Conservation (phyloP, 2,797 vertebrate genomes). For the Propithecus perrieri region DNA sequence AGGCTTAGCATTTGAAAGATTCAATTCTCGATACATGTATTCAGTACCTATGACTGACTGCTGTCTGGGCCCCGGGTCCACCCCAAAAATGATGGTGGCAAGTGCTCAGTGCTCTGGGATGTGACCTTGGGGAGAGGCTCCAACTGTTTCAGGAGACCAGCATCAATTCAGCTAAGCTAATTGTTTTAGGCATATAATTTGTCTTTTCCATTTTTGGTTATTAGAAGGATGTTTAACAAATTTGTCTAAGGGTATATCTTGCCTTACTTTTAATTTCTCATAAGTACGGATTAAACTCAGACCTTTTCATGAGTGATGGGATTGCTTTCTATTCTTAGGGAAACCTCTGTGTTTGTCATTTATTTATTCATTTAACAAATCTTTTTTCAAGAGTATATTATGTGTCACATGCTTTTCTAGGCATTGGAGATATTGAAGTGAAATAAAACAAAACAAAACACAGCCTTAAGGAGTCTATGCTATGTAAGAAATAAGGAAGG, state of each 20-base stretch:
- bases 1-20: not conserved
- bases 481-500: not conserved
- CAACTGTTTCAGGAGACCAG: not conserved
- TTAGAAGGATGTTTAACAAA: not conserved
- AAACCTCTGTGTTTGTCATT: not conserved
- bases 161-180: not conserved
- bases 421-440: not conserved
- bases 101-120: not conserved
- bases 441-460: not conserved
- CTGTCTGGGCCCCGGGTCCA: not conserved
- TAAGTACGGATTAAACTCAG: not conserved
- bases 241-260: not conserved
- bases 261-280: slow-evolving; percentile 11
- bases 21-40: not conserved
- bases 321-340: not conserved
- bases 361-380: slow-evolving; percentile 39
- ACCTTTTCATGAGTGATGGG: not conserved
- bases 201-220: not conserved
- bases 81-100: not conserved
- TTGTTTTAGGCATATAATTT: not conserved
- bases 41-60: not conserved
- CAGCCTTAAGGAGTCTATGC: not conserved
- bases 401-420: not conserved
- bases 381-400: not conserved
- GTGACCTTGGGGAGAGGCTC: not conserved